phyloP scores from a whole-genome alignment of 2,113 vertebrate species.

The Sinocyclocheilus maitianheensis region DNA sequence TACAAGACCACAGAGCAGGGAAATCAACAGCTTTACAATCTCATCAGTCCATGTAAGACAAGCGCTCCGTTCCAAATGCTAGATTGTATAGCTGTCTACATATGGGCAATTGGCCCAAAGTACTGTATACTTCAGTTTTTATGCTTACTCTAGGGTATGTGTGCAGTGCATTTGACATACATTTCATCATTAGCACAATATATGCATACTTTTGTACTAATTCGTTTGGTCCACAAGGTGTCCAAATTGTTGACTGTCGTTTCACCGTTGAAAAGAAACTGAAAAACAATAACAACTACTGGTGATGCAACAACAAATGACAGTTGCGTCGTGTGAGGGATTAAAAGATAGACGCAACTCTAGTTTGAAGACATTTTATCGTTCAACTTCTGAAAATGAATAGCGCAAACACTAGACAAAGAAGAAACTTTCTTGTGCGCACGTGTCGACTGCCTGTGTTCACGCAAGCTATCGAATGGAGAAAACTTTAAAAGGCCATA shows the following conservation, averaged over 20 bases:
- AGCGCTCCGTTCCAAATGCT: neutral
- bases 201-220: neutral
- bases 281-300: neutral
- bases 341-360: neutral
- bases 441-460: neutral
- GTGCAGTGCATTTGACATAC: no score
- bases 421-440: neutral
- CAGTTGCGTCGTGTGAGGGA: neutral
- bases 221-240: neutral
- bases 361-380: neutral
- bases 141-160: no score
- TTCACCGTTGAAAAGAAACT: neutral
- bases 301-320: neutral
- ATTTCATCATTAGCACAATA: no score
- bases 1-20: constrained; percentile 30
- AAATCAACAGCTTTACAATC: neutral
- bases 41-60: neutral
- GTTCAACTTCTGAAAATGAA: neutral
- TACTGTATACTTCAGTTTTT: no score
- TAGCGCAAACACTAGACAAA: neutral
- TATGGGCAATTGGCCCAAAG: neutral
- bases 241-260: neutral
- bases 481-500: neutral
- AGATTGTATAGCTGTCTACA: neutral
- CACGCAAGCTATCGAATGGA: neutral